Base-by-base conservation (phyloP, 1,140 invertebrate genomes). In the Drosophila equinoxialis region DNA sequence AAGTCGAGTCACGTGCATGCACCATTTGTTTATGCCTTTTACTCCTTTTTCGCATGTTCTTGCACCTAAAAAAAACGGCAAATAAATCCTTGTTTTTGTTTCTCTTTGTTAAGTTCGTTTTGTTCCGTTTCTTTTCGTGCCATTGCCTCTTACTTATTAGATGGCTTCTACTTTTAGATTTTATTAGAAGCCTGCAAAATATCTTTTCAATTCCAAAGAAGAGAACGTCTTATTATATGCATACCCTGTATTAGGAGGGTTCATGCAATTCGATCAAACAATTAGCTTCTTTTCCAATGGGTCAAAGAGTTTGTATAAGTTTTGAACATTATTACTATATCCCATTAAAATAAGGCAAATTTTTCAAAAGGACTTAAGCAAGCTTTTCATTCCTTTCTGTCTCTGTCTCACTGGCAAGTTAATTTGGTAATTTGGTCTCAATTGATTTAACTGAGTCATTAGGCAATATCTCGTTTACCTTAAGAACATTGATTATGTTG, bases 11-110 rank as follows among this genome's bases (percentile, higher is more conserved):
- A 71, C 69, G 67, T 84, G 81, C 77, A 55, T 74, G 81, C 74
- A 61, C 63, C 81, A 85, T 85, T 84, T 85, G 81, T 69, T 77
- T 74, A 84, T 71, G 73, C 62, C 74, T 81, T 67, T 63, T 77
- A 30, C 64, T 67, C 69, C 81, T 76, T 71, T 77, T 62, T 26
- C 69, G 45, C 45, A 6, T 20, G 37, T 39, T 39, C 37, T 39
- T 39, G 37, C 37, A 37, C 35, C 35, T 37, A 37, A 8, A 37
- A 37, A 26, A 37, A 37, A 10, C 7, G 0, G 10, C 7, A 37
- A 37, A 37, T n/a, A 45, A 45, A 14, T 17, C 1, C 57, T 54
- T 20, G 10, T 42, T 17, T 41, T 45, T n/a, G 26, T 10, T n/a
- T 13, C 41, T 14, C 58, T 55, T 37, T 37, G 14, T 57, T 57